phyloP scores from a whole-genome alignment of 64 coral and sea anemone genomes.

The Pocillopora damicornis region DNA sequence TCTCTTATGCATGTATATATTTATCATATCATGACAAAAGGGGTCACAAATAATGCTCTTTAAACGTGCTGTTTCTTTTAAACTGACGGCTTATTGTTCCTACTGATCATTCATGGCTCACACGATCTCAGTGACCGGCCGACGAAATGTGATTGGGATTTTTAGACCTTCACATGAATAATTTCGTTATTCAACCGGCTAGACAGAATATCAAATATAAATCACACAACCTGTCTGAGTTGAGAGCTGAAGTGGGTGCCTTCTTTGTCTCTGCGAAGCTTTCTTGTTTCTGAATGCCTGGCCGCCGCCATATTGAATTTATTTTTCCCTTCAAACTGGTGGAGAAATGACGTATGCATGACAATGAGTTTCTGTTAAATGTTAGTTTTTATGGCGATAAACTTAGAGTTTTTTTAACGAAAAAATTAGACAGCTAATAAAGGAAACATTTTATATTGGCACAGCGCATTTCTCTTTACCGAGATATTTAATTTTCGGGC shows the following conservation, averaged over 20 bases:
- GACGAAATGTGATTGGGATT: not conserved
- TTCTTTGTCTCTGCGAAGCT: slow-evolving; percentile 2
- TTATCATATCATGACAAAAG: not conserved
- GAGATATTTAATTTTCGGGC: no score
- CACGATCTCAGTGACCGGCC: not conserved
- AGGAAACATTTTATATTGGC: no score
- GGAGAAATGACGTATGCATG: slow-evolving; percentile 35
- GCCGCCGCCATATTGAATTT: slow-evolving; percentile 39
- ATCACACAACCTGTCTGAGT: slow-evolving; percentile 27
- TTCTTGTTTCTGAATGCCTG: slow-evolving; percentile 27
- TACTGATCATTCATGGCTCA: not conserved
- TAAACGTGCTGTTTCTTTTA: not conserved
- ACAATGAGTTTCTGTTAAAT: not conserved
- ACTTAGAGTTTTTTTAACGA: no score
- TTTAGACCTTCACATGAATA: not conserved
- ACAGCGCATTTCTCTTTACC: no score
- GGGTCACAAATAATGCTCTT: not conserved
- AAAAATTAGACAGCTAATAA: no score
- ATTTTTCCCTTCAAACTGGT: slow-evolving; percentile 13
- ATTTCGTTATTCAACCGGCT: slow-evolving; percentile 5
- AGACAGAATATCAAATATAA: not conserved
- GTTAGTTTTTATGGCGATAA: not conserved
- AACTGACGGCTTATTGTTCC: not conserved
- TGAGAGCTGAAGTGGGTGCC: not conserved
- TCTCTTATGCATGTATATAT: not conserved